A percentile compares a stretch with the other conserved stretches of the same genome.
These are phyloP conservation scores for Dromas ardeola DNA, from an alignment of 2,113 vertebrate species.

Conservation along the genomic window DNA sequence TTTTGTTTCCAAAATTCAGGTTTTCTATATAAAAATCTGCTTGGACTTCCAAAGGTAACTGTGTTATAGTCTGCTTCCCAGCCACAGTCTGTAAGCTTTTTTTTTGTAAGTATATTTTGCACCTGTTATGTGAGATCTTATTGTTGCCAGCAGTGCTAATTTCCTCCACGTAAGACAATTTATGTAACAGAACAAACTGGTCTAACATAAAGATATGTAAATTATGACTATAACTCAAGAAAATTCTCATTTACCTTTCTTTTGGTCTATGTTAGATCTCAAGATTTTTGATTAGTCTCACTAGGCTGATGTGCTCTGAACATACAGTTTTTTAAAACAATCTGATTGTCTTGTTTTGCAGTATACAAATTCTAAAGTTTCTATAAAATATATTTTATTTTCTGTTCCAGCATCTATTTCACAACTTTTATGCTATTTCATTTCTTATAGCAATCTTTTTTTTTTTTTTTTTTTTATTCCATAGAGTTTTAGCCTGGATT, in stretches of 20 bases:
- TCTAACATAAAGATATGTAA: neutral
- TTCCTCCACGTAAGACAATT: neutral
- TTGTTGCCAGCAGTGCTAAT: neutral
- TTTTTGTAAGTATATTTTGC: neutral
- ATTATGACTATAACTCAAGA: neutral
- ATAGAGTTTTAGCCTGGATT: neutral
- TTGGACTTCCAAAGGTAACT: neutral
- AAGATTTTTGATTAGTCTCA: neutral
- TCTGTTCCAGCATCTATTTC: neutral
- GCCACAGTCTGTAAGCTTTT: neutral
- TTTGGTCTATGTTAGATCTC: neutral
- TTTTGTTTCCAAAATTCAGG: neutral
- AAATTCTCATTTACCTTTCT: neutral
- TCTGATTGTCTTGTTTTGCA: neutral
- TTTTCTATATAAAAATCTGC: neutral
- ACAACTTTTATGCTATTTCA: neutral
- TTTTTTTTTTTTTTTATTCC: neutral
- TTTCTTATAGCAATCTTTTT: neutral
- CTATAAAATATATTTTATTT: neutral
- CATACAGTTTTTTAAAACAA: neutral
- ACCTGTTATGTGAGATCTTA: neutral
- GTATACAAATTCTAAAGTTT: neutral
- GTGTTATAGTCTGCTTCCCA: neutral
- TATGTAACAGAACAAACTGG: neutral
- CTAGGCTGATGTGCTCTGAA: neutral